Conservation (phyloP, 2,888 invertebrate genomes). For the Cryptophagus acutangulus region DNA sequence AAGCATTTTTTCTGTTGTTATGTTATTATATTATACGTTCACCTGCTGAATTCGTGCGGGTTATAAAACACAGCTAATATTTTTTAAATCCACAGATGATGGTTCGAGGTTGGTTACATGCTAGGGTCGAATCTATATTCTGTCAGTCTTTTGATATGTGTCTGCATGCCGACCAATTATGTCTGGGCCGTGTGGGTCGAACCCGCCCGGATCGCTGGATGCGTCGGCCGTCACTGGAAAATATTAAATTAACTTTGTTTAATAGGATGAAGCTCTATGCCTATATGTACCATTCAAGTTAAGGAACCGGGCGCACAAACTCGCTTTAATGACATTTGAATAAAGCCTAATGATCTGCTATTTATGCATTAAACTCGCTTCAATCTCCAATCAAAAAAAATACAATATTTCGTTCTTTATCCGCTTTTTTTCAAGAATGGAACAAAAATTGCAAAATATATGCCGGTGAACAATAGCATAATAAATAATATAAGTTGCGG, state of each 20-base stretch:
- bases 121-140: conserved; percentile 38
- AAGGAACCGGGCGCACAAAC: too few relatives aligned
- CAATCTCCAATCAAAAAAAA: too few relatives aligned
- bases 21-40: too few relatives aligned
- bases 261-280: conserved; percentile 26
- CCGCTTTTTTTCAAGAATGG: too few relatives aligned
- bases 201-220: conserved; percentile 33
- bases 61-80: conserved; percentile 1
- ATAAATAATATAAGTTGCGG: conserved; percentile 9
- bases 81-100: too few relatives aligned
- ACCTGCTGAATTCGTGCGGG: background rate
- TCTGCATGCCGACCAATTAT: conserved; percentile 47
- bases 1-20: background rate
- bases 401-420: too few relatives aligned
- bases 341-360: conserved; percentile 4
- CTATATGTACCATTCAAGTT: background rate
- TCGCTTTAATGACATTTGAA: conserved; percentile 1
- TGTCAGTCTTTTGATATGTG: conserved; percentile 41
- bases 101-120: conserved; percentile 28
- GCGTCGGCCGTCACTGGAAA: conserved; percentile 36
- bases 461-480: too few relatives aligned
- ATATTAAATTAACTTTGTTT: conserved; percentile 39
- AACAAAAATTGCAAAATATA: too few relatives aligned
- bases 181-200: conserved; percentile 44
- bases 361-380: too few relatives aligned